Percentiles rank a stretch among this genome's conserved stretches.
Conservation (phyloP, 2,797 vertebrate species). For the Steatocranus sp. region DNA sequence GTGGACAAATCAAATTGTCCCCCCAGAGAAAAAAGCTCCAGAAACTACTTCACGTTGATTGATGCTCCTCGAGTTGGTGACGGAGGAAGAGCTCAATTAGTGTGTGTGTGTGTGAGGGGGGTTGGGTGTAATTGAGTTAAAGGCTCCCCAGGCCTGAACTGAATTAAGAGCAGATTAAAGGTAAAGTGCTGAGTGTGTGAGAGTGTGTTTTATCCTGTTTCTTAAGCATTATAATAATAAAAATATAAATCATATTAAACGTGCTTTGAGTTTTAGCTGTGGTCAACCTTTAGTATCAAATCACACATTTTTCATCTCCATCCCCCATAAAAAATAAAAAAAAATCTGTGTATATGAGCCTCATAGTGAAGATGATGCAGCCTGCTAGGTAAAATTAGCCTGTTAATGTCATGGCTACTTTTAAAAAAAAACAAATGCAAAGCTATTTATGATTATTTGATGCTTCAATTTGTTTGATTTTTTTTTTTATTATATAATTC, state of each 20-base stretch:
- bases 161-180: constrained; percentile 57
- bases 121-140: constrained; percentile 51
- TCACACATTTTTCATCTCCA: not conserved
- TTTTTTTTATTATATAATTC: rapidly evolving
- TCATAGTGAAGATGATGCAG: not conserved
- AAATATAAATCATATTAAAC: not conserved
- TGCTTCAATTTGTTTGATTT: not conserved
- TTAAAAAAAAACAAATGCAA: not conserved
- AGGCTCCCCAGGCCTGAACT: constrained; percentile 38
- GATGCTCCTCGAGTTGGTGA: constrained; percentile 17
- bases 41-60: constrained; percentile 36
- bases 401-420: not conserved
- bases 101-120: constrained; percentile 2
- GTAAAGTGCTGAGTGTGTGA: constrained; percentile 34
- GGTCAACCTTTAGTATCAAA: not conserved
- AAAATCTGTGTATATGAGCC: not conserved
- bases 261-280: not conserved
- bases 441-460: not conserved
- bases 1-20: constrained; percentile 16
- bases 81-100: constrained; percentile 48
- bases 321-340: not conserved
- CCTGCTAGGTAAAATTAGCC: not conserved
- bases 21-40: constrained; percentile 10
- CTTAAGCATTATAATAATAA: not conserved
- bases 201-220: constrained; percentile 7